These are phyloP conservation scores for Anoura caudifer DNA, from an alignment of 2,113 vertebrate species.

Conservation along the genomic window DNA sequence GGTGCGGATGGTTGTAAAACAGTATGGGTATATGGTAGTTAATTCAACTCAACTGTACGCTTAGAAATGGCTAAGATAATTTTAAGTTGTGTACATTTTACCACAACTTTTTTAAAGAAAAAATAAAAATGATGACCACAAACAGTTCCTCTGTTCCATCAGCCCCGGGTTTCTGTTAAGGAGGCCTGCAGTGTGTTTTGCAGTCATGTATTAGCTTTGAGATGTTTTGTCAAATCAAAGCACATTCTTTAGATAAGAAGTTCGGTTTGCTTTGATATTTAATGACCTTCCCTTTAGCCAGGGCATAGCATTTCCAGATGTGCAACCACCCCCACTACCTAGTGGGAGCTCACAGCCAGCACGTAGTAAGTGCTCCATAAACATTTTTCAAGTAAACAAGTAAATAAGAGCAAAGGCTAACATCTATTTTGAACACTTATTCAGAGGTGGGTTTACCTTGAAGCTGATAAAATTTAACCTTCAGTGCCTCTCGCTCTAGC, in stretches of 20 bases:
- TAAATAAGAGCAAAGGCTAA: constrained; percentile 8
- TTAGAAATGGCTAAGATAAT: neutral
- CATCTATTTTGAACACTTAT: neutral
- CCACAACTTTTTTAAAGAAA: neutral
- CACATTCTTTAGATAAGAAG: constrained; percentile 69
- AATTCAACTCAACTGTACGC: neutral
- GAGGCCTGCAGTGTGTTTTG: constrained; percentile 24
- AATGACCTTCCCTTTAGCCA: constrained; percentile 12
- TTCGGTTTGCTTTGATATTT: constrained; percentile 59
- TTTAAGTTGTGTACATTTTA: neutral
- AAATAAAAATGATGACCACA: neutral
- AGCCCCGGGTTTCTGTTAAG: neutral
- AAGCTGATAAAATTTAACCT: neutral
- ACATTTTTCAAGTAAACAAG: neutral
- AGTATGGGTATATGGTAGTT: neutral
- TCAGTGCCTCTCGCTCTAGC: neutral
- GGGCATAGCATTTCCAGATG: constrained; percentile 35
- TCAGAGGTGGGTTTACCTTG: neutral
- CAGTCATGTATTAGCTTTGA: constrained; percentile 39
- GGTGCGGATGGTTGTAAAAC: neutral
- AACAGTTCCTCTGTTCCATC: neutral
- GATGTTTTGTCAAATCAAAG: constrained; percentile 57
- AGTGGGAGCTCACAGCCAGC: neutral
- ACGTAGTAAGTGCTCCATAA: neutral
- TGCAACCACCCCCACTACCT: neutral